Conservation (phyloP, 2,113 vertebrate genomes). For the Myanophis thanlyinensis region DNA sequence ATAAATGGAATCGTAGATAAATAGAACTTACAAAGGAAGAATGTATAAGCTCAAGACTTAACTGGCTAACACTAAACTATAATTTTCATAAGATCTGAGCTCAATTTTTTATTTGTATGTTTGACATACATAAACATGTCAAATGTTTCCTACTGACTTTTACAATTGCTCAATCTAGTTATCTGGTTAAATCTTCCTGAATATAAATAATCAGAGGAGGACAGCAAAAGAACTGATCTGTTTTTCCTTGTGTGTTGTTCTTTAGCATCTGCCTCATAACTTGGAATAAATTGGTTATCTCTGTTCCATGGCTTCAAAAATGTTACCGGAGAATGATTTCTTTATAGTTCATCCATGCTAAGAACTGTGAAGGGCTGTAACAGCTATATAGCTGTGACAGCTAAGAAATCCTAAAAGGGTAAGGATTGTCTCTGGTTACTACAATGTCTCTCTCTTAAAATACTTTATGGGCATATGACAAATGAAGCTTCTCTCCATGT, state of each 20-base stretch:
- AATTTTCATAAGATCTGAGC: neutral
- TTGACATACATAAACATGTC: neutral
- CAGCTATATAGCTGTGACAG: constrained; percentile 43
- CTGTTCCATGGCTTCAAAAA: neutral
- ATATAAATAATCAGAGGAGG: neutral
- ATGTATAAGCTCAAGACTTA: neutral
- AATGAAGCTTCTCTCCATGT: constrained; percentile 10
- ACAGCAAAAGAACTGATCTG: neutral
- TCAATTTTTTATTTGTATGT: neutral
- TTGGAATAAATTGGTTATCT: neutral
- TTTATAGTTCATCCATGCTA: constrained; percentile 23
- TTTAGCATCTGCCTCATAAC: neutral
- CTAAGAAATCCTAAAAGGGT: constrained; percentile 48
- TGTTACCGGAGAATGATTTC: constrained; percentile 13
- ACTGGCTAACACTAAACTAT: neutral
- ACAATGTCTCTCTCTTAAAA: neutral
- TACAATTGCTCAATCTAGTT: neutral
- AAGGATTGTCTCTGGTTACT: constrained; percentile 43
- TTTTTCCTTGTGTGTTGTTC: neutral
- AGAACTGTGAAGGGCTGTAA: constrained; percentile 15
- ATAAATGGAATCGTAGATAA: neutral
- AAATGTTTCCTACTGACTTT: neutral
- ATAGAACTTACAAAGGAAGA: neutral
- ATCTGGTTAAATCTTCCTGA: neutral
- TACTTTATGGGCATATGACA: neutral